Percentiles rank a stretch among this genome's conserved stretches.
Conservation (phyloP, 2,113 vertebrate species). For the Catharus bicknelli region DNA sequence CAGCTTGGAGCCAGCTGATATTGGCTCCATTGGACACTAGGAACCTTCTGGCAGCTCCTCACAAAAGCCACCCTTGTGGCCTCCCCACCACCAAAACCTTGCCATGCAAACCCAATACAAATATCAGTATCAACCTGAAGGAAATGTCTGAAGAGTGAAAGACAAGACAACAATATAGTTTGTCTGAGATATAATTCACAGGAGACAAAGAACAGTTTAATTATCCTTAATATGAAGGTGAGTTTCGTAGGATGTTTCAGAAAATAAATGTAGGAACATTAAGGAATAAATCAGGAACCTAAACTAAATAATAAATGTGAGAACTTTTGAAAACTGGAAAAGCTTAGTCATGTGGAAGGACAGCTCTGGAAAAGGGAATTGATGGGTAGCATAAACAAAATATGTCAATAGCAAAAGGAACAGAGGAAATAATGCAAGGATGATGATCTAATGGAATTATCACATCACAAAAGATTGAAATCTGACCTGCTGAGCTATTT, state of each 20-base stretch:
- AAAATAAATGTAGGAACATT: neutral
- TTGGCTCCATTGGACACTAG: neutral
- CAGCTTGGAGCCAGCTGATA: accelerated
- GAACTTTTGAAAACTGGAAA: neutral
- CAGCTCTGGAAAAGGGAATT: neutral
- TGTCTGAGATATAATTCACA: neutral
- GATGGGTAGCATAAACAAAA: neutral
- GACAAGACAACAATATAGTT: neutral
- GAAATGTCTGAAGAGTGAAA: neutral
- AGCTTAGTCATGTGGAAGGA: neutral
- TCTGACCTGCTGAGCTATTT: neutral
- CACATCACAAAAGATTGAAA: neutral
- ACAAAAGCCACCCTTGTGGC: neutral
- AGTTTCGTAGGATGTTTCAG: neutral
- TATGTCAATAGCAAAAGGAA: neutral
- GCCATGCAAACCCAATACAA: neutral
- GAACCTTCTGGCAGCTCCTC: neutral
- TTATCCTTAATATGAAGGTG: neutral
- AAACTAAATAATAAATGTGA: neutral
- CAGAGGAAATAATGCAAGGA: neutral
- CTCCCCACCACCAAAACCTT: neutral
- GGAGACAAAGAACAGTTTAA: neutral
- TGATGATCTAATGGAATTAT: neutral
- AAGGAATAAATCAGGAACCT: neutral
- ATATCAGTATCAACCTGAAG: neutral